Conservation (phyloP, 2,888 invertebrate genomes). For the Macrophya alboannulata region DNA sequence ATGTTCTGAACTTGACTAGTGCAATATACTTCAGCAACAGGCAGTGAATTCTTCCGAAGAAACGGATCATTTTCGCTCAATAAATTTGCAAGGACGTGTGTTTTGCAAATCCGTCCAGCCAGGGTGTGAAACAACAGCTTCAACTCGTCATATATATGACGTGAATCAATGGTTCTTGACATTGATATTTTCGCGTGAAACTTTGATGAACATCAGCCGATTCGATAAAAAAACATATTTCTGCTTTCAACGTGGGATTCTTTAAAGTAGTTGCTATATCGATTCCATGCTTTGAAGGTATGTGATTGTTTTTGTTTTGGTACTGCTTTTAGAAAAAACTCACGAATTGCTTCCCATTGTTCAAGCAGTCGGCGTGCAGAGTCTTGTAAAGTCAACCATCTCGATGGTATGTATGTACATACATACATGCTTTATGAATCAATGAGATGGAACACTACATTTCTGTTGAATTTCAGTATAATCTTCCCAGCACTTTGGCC, state of each 20-base stretch:
- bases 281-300: constrained; percentile 5
- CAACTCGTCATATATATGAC: constrained; percentile 32
- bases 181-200: constrained; percentile 44
- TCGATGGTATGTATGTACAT: too few relatives aligned
- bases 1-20: constrained; percentile 13
- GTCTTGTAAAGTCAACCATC: constrained; percentile 58
- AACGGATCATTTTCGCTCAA: constrained; percentile 19
- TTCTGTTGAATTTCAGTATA: constrained; percentile 57
- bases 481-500: constrained; percentile 57
- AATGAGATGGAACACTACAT: constrained; percentile 54
- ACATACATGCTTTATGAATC: constrained; percentile 61
- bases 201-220: constrained; percentile 27
- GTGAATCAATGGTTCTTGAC: constrained; percentile 29
- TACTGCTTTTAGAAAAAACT: constrained; percentile 57
- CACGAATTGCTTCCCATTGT: constrained; percentile 58
- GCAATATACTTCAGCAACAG: constrained; percentile 31
- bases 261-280: constrained; percentile 38
- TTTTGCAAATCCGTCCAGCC: constrained; percentile 37
- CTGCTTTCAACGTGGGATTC: constrained; percentile 30
- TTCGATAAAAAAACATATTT: constrained; percentile 37
- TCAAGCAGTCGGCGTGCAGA: constrained; percentile 55
- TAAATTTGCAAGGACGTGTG: constrained; percentile 20
- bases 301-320: constrained; percentile 55
- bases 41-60: constrained; percentile 13
- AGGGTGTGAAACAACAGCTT: constrained; percentile 21